Percentiles rank a stretch among this genome's conserved stretches.
Evolutionary conservation across 2,888 invertebrate species (phyloP).

Genomic region (Dicyrtomina minuta): DNA sequence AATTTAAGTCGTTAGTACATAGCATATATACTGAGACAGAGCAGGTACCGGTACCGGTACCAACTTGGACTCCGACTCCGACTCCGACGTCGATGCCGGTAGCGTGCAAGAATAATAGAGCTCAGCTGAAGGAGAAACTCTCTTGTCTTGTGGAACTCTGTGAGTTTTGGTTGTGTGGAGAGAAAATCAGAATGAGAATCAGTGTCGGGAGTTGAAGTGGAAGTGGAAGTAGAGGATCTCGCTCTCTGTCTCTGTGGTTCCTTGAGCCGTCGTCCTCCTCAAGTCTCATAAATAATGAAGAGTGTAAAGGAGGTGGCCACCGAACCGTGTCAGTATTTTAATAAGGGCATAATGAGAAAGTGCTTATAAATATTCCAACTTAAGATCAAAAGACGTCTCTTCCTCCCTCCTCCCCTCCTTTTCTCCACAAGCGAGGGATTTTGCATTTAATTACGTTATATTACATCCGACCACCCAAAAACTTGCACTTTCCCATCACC

Average conservation of each 20-base stretch:
- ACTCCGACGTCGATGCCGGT: not conserved
- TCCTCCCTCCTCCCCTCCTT: not conserved
- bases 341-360: conserved; percentile 30
- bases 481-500: not conserved
- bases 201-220: not conserved
- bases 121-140: not conserved
- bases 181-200: not conserved
- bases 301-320: conserved; percentile 26
- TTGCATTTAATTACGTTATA: conserved; percentile 33
- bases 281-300: conserved; percentile 32
- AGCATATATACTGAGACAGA: too few species aligned
- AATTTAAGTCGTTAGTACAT: too few species aligned
- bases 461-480: conserved; percentile 22
- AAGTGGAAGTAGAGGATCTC: not conserved
- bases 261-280: not conserved
- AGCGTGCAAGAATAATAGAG: not conserved
- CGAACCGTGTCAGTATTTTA: conserved; percentile 32
- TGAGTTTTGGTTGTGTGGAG: not conserved
- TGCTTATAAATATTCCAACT: conserved; percentile 31
- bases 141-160: too few species aligned
- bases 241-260: not conserved
- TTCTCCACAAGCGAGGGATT: conserved; percentile 9
- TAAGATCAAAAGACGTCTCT: conserved; percentile 29
- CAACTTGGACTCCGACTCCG: too few species aligned
- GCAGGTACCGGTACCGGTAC: too few species aligned